Base-by-base conservation (phyloP, 2,888 invertebrate species). In the Tholera decimalis region DNA sequence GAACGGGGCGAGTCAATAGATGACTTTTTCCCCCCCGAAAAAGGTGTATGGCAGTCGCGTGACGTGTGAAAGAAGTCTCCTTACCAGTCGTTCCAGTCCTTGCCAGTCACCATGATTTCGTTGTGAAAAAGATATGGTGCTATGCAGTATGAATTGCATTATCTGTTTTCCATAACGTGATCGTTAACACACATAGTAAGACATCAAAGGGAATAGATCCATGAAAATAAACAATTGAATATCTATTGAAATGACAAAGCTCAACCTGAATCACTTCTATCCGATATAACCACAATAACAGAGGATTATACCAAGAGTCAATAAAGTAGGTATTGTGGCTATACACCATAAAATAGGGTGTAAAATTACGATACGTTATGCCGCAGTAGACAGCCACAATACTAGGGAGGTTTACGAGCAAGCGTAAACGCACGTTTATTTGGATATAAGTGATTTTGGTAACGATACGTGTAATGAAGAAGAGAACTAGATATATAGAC, bases 291-390 rank as follows among this genome's bases (percentile, higher is more conserved):
- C 8, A 39, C 46, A 76, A 70, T 70, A 51, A 51, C 44, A 44
- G 50, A 43, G 24, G 39, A 39, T 68, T 60, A 39, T 41, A n/a
- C 0, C 37, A 55, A 61, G 39, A 51, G 54, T 54, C 44, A 37
- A 61, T 79, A 64, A 79, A 79, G 5, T 44, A 47, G 41, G 24
- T 64, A 69, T 74, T 76, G 60, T 69, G 57, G 60, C 58, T 37
- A 47, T 79, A 64, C 58, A 44, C 58, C 20, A 75, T 79, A 69
- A 76, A 76, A 35, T 24, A 20, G 50, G 55, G 57, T 44, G 55
- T 79, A 60, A 61, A 51, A 61, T 54, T 33, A 75, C 47, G 41
- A 72, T 59, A 61, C 58, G 55, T 46, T 61, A 59, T 47, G 39
- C 51, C 59, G 35, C 67, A 72, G 47, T 47, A 57, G 79, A 62